phyloP scores from a whole-genome alignment of 2,113 vertebrate species.

The Trogon melanurus region DNA sequence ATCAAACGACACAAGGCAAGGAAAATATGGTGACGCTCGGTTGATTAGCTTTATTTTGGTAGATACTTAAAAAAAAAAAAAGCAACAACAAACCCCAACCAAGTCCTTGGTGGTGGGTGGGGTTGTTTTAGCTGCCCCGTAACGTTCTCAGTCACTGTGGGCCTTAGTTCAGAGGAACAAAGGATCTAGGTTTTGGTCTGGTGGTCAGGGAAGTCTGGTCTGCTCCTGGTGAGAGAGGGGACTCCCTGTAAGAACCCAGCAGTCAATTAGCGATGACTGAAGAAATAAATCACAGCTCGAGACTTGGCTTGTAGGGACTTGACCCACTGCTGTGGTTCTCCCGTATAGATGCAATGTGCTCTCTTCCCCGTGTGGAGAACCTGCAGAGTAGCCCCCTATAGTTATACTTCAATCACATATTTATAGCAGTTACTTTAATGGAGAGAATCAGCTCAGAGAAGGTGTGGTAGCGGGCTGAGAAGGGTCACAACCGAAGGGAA shows the following conservation, averaged over 20 bases:
- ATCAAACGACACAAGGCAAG: background rate
- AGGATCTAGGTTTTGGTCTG: background rate
- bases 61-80: background rate
- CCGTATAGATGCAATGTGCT: constrained; percentile 9
- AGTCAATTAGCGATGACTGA: background rate
- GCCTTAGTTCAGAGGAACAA: background rate
- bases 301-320: background rate
- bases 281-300: background rate
- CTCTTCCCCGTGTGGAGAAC: background rate
- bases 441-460: background rate
- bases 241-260: background rate
- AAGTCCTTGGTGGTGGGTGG: background rate
- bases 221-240: background rate
- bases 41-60: background rate
- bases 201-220: background rate
- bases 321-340: background rate
- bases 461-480: background rate
- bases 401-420: background rate
- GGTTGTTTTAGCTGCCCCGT: background rate
- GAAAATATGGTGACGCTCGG: accelerated
- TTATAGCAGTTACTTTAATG: background rate
- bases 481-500: background rate
- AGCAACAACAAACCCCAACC: background rate
- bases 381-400: too few species aligned
- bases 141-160: background rate